Conservation (phyloP, 2,888 invertebrate species). For the Taphrorychus bicolor region DNA sequence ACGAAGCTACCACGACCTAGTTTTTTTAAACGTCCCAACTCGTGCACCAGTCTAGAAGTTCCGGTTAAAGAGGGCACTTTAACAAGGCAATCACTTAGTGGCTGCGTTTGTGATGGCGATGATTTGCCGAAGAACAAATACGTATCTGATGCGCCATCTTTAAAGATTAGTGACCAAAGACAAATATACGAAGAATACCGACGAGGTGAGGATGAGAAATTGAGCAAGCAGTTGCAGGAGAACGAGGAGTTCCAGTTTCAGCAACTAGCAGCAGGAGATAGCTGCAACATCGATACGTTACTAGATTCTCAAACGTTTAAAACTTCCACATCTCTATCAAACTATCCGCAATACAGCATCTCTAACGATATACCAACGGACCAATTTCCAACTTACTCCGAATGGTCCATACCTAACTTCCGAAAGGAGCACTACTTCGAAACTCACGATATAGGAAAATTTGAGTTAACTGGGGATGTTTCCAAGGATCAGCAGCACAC, state of each 20-base stretch:
- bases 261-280: constrained; percentile 3
- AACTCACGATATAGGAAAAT: constrained; percentile 48
- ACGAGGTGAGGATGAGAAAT: constrained; percentile 27
- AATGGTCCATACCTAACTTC: constrained; percentile 56
- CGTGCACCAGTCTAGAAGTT: constrained; percentile 29
- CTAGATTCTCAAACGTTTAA: constrained; percentile 17
- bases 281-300: constrained; percentile 2
- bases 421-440: constrained; percentile 68
- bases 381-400: constrained; percentile 35
- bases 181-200: constrained; percentile 41
- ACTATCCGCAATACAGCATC: background rate
- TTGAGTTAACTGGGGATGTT: constrained; percentile 6
- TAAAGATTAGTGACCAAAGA: constrained; percentile 24
- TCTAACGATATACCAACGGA: constrained; percentile 2
- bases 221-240: constrained; percentile 29
- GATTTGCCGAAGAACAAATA: background rate
- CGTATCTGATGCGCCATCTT: background rate
- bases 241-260: constrained; percentile 13
- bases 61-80: background rate
- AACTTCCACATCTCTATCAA: constrained; percentile 11
- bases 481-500: constrained; percentile 53
- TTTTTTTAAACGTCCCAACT: constrained; percentile 40
- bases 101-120: background rate
- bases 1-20: constrained; percentile 37
- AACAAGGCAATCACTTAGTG: background rate